phyloP scores from a whole-genome alignment of 2,113 vertebrate genomes.

The Carettochelys insculpta region DNA sequence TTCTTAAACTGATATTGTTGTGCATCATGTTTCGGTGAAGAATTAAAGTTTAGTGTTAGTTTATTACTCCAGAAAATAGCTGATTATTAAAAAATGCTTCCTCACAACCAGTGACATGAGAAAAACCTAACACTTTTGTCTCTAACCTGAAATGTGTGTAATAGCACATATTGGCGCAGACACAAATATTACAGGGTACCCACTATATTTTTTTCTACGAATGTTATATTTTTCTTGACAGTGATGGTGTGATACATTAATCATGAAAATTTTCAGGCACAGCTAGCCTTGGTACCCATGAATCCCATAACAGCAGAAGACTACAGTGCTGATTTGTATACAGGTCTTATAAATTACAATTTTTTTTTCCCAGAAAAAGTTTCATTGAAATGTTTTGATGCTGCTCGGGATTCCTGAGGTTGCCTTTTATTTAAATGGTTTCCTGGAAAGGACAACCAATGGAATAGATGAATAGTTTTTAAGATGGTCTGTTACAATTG shows the following conservation, averaged over 20 bases:
- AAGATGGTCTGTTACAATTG: background rate
- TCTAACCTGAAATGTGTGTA: background rate
- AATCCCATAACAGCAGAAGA: conserved; percentile 10
- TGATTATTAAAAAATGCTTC: background rate
- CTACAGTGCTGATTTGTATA: background rate
- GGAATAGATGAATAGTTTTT: background rate
- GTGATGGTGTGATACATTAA: background rate
- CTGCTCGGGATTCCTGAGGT: background rate
- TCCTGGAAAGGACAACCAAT: background rate
- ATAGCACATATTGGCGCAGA: background rate
- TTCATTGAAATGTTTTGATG: background rate
- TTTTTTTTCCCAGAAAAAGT: background rate
- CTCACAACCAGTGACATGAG: background rate
- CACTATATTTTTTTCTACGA: background rate
- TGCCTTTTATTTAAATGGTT: background rate
- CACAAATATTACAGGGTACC: background rate
- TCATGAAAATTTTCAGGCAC: background rate
- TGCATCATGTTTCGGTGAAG: background rate
- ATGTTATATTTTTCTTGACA: background rate
- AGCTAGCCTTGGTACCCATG: background rate
- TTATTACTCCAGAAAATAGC: background rate
- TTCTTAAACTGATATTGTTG: background rate
- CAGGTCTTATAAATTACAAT: background rate
- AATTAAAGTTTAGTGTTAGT: background rate
- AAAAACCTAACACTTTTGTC: background rate